Percentiles rank a stretch among this genome's conserved stretches.
Evolutionary conservation across 30 jellyfish, hydroid and myxozoan genomes (phyloP).

Genomic region (Hydractinia symbiolongicarpus): DNA sequence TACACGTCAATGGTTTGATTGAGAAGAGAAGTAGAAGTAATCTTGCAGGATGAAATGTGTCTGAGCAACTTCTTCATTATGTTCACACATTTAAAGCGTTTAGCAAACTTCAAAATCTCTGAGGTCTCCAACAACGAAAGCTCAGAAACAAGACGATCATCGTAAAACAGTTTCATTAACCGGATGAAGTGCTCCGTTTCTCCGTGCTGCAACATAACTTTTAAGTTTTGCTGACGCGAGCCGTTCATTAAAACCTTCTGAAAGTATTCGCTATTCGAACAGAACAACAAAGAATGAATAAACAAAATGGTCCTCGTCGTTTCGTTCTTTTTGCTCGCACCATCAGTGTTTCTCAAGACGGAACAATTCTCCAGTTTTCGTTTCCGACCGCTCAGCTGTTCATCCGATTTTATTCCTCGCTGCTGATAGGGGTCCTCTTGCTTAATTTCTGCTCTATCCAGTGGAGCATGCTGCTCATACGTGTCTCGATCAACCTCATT

Average conservation of each 20-base stretch:
- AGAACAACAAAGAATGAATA: slow-evolving; percentile 32
- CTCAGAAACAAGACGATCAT: not conserved
- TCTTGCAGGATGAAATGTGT: slow-evolving; percentile 26
- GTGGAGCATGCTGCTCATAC: not conserved
- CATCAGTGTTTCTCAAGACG: not conserved
- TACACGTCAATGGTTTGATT: slow-evolving; percentile 22
- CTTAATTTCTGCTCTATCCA: not conserved
- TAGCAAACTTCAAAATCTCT: slow-evolving; percentile 14
- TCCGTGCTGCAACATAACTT: slow-evolving; percentile 3
- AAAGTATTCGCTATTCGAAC: slow-evolving; percentile 40
- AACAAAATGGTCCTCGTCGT: slow-evolving; percentile 17
- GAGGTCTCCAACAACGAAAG: slow-evolving; percentile 14
- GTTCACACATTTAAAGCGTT: slow-evolving; percentile 11
- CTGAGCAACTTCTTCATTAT: slow-evolving; percentile 6
- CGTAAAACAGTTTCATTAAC: slow-evolving; percentile 26
- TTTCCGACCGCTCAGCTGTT: not conserved
- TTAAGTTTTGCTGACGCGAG: slow-evolving; percentile 11
- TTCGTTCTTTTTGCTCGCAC: not conserved
- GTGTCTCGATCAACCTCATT: slow-evolving; percentile 1
- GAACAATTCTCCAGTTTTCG: slow-evolving; percentile 22
- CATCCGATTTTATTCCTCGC: slow-evolving; percentile 4
- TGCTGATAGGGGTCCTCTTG: not conserved
- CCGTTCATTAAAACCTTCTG: slow-evolving; percentile 23
- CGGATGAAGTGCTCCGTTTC: slow-evolving; percentile 18
- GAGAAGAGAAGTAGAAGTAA: not conserved